Evolutionary conservation across 2,113 vertebrate species (phyloP).

Genomic region (Cyanistes caeruleus): DNA sequence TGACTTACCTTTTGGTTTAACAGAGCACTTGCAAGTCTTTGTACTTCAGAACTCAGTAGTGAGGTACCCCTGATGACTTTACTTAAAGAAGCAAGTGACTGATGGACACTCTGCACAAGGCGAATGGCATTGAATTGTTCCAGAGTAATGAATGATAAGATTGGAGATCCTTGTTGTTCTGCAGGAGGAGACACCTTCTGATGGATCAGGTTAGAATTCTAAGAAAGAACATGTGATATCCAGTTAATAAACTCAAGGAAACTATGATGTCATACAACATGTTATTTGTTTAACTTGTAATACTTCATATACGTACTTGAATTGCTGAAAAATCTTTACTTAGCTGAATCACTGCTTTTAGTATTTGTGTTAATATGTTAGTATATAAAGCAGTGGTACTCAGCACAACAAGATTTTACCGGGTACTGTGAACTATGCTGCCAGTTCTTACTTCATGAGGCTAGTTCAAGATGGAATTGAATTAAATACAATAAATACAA

Average conservation of each 20-base stretch:
- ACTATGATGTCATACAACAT: neutral
- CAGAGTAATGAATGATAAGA: constrained; percentile 87
- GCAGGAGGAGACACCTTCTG: constrained; percentile 87
- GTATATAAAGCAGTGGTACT: neutral
- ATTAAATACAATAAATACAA: neutral
- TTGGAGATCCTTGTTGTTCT: constrained; percentile 85
- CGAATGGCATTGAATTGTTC: constrained; percentile 91
- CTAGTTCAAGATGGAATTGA: neutral
- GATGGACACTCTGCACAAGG: constrained; percentile 91
- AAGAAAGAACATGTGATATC: neutral
- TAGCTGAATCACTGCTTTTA: neutral
- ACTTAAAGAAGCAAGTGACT: constrained; percentile 93
- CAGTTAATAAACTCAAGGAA: neutral
- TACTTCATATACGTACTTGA: neutral
- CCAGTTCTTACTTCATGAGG: neutral
- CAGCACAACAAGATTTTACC: neutral
- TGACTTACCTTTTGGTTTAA: constrained; percentile 91
- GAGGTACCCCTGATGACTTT: constrained; percentile 95
- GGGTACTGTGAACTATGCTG: neutral
- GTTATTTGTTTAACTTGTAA: neutral
- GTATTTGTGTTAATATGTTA: neutral
- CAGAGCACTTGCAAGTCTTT: constrained; percentile 88
- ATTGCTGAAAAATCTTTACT: neutral
- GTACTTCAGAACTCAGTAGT: constrained; percentile 87
- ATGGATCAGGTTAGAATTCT: constrained; percentile 94